Evolutionary conservation across 2,113 vertebrate species (phyloP), one percentile per base, ranked within the genome.

Genomic region (Dryoscopus gambensis): DNA sequence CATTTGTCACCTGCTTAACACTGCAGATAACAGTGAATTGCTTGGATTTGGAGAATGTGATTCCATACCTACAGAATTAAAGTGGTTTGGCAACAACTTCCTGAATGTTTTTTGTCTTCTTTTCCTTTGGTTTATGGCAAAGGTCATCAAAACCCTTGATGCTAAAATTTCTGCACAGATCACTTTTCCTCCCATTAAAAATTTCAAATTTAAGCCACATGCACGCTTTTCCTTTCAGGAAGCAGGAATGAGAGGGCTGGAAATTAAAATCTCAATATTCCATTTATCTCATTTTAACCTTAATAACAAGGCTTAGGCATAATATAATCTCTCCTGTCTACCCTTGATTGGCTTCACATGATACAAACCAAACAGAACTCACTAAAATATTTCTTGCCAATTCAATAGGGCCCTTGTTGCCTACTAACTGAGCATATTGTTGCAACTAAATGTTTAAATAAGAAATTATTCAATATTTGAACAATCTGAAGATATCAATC

Each of bases 311-410:
- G 39, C 37, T 92, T 81, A 83, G 20, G 27, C 39, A 79, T 40
- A 87, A 65, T 24, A n/a, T 25, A 57, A 40, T 56, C 60, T 53
- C 62, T 91, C 44, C 64, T 81, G 17, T 79, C 86, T 85, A 81
- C 19, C 31, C 68, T 35, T 49, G 70, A 83, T 80, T 95, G 37
- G 37, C 76, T 94, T 79, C 89, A 76, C 53, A 80, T 62, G 81
- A 95, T 91, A 46, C 62, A 90, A 89, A 79, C 39, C 83, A 95
- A 95, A 93, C 24, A 76, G 27, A 76, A 78, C 33, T 49, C 52
- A 68, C 15, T 79, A 62, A 53, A 81, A 78, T 53, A 75, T 15
- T 31, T 49, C 52, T 37, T 65, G 25, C 25, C 4, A 1, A 93
- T 74, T 92, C 60, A 89, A 76, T 50, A 67, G 28, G 15, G 28